A percentile compares a stretch with the other conserved stretches of the same genome.
phyloP scores from a whole-genome alignment of 2,113 vertebrate species.

The Macaca nemestrina region DNA sequence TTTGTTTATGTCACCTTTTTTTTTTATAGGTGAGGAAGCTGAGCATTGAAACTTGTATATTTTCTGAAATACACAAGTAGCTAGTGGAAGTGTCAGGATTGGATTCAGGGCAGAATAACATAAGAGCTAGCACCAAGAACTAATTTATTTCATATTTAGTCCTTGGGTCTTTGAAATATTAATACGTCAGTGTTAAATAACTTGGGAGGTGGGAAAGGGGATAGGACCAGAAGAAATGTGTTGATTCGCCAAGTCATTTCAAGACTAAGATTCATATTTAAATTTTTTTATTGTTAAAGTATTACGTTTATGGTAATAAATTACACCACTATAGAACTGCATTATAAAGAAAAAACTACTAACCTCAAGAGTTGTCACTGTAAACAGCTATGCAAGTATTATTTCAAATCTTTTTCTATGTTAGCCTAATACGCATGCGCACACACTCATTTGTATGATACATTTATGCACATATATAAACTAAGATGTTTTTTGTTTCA shows the following conservation, averaged over 20 bases:
- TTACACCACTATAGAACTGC: background rate
- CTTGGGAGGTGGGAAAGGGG: accelerated
- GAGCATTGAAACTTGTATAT: background rate
- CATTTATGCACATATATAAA: background rate
- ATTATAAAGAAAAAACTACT: background rate
- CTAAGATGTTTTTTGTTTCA: background rate
- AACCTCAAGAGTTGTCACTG: background rate
- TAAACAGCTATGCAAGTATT: background rate
- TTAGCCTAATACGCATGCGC: background rate
- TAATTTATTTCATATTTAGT: background rate
- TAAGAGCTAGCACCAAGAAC: background rate
- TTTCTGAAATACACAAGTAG: background rate
- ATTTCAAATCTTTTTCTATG: background rate
- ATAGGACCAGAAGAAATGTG: background rate
- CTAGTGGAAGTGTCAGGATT: background rate
- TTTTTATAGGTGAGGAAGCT: conserved; percentile 16
- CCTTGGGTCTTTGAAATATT: background rate
- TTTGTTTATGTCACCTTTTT: background rate
- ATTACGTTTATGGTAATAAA: conserved; percentile 11
- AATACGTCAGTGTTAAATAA: background rate
- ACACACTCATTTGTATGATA: background rate
- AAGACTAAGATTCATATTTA: background rate
- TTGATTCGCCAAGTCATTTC: conserved; percentile 4
- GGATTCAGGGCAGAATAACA: background rate
- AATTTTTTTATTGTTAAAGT: conserved; percentile 24